A percentile compares a stretch with the other conserved stretches of the same genome.
Conservation (phyloP, 2,888 invertebrate species). For the Ypsolopha sequella region DNA sequence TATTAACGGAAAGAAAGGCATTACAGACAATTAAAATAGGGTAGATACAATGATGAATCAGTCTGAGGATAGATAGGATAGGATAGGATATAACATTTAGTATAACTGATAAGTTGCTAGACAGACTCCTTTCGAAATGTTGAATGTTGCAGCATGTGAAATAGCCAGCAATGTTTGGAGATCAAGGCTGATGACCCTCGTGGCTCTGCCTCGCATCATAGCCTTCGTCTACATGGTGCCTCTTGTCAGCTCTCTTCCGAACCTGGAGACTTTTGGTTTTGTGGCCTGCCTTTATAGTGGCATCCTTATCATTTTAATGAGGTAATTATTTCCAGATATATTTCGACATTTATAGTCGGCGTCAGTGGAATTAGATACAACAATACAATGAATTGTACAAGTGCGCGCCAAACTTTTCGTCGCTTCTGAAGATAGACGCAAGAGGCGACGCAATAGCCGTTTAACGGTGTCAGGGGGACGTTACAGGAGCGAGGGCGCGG, state of each 20-base stretch:
- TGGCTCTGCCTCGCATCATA: slow-evolving; percentile 33
- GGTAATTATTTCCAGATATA: slow-evolving; percentile 18
- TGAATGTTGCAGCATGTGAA: slow-evolving; percentile 37
- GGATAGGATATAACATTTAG: no score
- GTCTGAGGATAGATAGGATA: no score
- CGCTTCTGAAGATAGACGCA: not conserved
- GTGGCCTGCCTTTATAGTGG: slow-evolving; percentile 29
- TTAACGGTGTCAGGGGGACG: no score
- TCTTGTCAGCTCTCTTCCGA: slow-evolving; percentile 35
- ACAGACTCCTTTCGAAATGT: no score
- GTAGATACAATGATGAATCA: no score
- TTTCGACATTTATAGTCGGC: no score
- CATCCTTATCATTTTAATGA: slow-evolving; percentile 27
- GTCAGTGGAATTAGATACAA: no score
- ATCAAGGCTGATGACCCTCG: slow-evolving; percentile 31
- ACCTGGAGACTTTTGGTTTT: slow-evolving; percentile 42
- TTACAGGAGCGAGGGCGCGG: no score
- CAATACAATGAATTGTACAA: not conserved
- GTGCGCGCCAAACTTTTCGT: not conserved
- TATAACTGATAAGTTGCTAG: no score
- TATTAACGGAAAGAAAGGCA: no score
- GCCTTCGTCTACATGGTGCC: slow-evolving; percentile 34
- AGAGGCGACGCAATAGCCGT: no score
- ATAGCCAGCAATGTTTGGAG: slow-evolving; percentile 56
- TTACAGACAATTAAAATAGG: no score